These are phyloP conservation scores for Cephus nigrinus DNA, from an alignment of 2,888 invertebrate genomes.

Conservation along the genomic window DNA sequence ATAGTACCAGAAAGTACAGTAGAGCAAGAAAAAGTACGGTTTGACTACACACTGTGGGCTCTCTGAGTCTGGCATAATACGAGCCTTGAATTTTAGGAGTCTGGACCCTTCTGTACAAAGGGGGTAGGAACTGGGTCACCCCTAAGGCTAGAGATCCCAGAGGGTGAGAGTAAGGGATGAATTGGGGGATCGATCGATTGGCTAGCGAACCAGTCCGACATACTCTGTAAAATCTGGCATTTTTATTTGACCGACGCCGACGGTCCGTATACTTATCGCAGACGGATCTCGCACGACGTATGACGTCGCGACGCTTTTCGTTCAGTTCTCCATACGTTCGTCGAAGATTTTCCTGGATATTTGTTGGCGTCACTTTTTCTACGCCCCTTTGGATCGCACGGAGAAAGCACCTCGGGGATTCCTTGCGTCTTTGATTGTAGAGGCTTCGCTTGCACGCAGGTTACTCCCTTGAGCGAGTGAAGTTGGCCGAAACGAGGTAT, in stretches of 20 bases:
- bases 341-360: background rate
- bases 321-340: background rate
- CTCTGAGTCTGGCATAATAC: background rate
- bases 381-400: background rate
- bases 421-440: no score
- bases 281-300: background rate
- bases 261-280: background rate
- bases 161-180: background rate
- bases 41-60: no score
- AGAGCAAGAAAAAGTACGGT: background rate
- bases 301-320: background rate
- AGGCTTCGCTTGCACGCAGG: no score
- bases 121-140: background rate
- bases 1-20: background rate
- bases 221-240: background rate
- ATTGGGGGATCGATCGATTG: background rate
- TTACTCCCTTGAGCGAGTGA: background rate
- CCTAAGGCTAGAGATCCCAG: background rate
- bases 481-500: background rate
- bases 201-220: background rate
- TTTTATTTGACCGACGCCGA: background rate
- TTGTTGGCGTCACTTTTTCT: background rate
- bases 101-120: background rate
- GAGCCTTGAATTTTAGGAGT: background rate
- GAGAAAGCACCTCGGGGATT: no score